Percentiles rank a stretch among this genome's conserved stretches.
phyloP scores from a whole-genome alignment of 2,888 invertebrate species.

The Drosophila affinis region DNA sequence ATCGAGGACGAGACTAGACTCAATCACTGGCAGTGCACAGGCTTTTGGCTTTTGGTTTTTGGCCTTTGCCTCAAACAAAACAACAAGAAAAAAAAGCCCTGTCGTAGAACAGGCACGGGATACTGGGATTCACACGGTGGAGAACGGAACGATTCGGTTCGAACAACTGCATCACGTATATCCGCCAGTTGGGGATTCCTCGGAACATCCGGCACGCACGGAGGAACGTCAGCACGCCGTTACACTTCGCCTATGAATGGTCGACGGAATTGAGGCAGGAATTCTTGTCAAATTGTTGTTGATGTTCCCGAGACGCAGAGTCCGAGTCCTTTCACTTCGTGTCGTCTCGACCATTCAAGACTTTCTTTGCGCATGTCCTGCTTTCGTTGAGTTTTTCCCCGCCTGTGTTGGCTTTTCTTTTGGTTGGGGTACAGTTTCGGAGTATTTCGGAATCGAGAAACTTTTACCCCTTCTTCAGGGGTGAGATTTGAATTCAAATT shows the following conservation, averaged over 20 bases:
- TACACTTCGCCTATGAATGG: conserved; percentile 81
- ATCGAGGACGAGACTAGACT: conserved; percentile 15
- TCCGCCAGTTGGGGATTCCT: conserved; percentile 29
- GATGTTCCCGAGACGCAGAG: conserved; percentile 39
- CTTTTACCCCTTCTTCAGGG: background rate
- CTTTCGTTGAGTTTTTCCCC: conserved; percentile 48
- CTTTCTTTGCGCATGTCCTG: conserved; percentile 37
- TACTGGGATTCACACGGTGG: conserved; percentile 14
- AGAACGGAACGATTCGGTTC: background rate
- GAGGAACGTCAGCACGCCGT: conserved; percentile 76
- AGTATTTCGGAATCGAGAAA: conserved; percentile 2
- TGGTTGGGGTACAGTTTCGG: background rate
- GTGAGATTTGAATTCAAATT: too few species aligned
- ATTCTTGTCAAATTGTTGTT: conserved; percentile 66
- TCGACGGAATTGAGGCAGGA: conserved; percentile 59
- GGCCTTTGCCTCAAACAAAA: conserved; percentile 1
- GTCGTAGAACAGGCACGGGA: background rate
- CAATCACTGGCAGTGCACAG: conserved; percentile 8
- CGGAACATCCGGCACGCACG: conserved; percentile 38
- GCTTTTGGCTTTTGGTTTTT: conserved; percentile 5
- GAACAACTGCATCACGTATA: conserved; percentile 37
- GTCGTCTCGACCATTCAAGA: background rate
- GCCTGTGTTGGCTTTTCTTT: background rate
- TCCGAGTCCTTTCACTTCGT: conserved; percentile 18
- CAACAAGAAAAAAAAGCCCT: conserved; percentile 24